phyloP scores from a whole-genome alignment of 2,888 invertebrate genomes.

The Ernsta delagoae region DNA sequence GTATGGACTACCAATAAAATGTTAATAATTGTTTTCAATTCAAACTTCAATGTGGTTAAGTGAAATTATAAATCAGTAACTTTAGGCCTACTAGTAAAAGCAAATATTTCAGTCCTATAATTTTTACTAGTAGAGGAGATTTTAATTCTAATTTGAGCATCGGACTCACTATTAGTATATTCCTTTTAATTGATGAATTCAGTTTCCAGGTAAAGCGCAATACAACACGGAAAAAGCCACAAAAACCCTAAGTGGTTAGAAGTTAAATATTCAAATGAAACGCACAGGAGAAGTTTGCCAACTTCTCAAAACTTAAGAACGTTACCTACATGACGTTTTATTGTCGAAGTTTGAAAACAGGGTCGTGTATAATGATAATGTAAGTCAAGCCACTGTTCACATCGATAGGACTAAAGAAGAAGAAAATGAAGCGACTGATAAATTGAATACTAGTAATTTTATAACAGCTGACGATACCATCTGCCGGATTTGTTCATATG shows the following conservation, averaged over 20 bases:
- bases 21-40: constrained; percentile 2
- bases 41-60: constrained; percentile 10
- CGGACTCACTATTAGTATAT: constrained; percentile 65
- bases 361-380: constrained; percentile 49
- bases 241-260: constrained; percentile 36
- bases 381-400: constrained; percentile 28
- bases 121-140: constrained; percentile 60
- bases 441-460: constrained; percentile 38
- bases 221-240: constrained; percentile 37
- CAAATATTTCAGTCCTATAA: constrained; percentile 33
- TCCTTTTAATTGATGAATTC: constrained; percentile 73
- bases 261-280: constrained; percentile 38
- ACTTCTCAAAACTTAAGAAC: constrained; percentile 30
- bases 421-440: constrained; percentile 27
- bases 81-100: constrained; percentile 24
- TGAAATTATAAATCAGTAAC: constrained; percentile 8
- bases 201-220: constrained; percentile 47
- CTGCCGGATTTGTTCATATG: constrained; percentile 27
- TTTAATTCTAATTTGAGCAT: constrained; percentile 75
- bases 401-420: constrained; percentile 20
- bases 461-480: constrained; percentile 41
- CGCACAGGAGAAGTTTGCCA: constrained; percentile 30
- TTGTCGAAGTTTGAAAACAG: constrained; percentile 65
- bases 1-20: constrained; percentile 12
- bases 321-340: constrained; percentile 49